A percentile compares a stretch with the other conserved stretches of the same genome.
Conservation (phyloP, 1,140 invertebrate genomes). For the Acromyrmex heyeri region DNA sequence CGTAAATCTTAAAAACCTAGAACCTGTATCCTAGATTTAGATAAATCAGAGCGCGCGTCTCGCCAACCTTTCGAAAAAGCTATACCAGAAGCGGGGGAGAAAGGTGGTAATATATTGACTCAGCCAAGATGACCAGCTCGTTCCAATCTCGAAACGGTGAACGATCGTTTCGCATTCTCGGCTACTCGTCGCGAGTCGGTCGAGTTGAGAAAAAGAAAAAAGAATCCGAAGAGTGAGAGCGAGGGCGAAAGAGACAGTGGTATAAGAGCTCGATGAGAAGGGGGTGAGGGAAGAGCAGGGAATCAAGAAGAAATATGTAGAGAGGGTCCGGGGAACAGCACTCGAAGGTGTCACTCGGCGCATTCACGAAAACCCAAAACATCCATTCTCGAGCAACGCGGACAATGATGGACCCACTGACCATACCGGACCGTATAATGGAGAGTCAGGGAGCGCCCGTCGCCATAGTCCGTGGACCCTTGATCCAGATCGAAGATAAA, state of each 20-base stretch:
- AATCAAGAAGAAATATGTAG: constrained; percentile 47
- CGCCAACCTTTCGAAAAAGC: constrained; percentile 19
- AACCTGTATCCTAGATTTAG: constrained; percentile 24
- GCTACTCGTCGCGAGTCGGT: constrained; percentile 46
- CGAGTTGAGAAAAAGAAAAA: constrained; percentile 52
- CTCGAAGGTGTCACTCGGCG: constrained; percentile 73
- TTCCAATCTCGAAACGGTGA: constrained; percentile 61
- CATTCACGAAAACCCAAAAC: constrained; percentile 79
- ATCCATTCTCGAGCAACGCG: constrained; percentile 66
- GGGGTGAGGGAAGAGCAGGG: neutral
- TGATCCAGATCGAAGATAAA: constrained; percentile 78
- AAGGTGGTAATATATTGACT: constrained; percentile 72
- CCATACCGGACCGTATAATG: constrained; percentile 62
- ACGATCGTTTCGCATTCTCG: constrained; percentile 40
- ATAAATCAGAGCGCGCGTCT: constrained; percentile 65
- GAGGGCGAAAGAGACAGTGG: constrained; percentile 8
- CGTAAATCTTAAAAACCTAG: constrained; percentile 11
- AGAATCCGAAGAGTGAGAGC: constrained; percentile 28
- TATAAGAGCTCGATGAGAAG: neutral
- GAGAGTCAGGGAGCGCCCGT: constrained; percentile 57
- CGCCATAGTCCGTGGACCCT: constrained; percentile 8
- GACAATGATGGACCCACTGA: constrained; percentile 74
- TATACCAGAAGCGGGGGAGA: constrained; percentile 13
- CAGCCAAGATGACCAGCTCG: constrained; percentile 54
- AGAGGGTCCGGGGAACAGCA: constrained; percentile 40